Percentiles rank a stretch among this genome's conserved stretches.
Evolutionary conservation across 1,140 invertebrate species (phyloP).

Genomic region (Halyomorpha halys): DNA sequence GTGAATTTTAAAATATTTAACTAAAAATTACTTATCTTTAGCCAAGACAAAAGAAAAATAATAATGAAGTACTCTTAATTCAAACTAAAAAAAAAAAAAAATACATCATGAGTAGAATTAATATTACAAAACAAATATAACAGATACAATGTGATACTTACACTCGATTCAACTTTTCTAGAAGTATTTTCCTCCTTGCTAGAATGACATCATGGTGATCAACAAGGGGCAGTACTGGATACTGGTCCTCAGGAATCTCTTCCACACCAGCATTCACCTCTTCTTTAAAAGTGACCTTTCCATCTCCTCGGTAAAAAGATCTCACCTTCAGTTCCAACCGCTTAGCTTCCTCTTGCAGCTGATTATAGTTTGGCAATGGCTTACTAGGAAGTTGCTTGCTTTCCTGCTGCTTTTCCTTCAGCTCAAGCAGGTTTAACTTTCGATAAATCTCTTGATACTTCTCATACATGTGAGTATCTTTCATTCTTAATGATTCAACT

Average conservation of each 20-base stretch:
- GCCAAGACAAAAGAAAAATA: no score
- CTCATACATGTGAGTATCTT: conserved; percentile 1
- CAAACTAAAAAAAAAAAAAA: no score
- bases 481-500: neutral
- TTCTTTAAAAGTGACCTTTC: conserved; percentile 4
- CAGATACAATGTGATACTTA: neutral
- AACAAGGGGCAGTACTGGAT: conserved; percentile 18
- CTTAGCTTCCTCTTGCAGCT: conserved; percentile 10
- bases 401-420: neutral
- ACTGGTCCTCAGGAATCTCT: conserved; percentile 1
- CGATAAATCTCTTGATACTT: conserved; percentile 10
- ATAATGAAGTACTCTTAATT: no score
- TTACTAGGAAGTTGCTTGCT: conserved; percentile 8
- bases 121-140: no score
- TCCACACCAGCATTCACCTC: neutral
- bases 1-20: no score
- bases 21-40: no score
- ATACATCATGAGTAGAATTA: no score
- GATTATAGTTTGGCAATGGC: conserved; percentile 10
- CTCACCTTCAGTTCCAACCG: conserved; percentile 18
- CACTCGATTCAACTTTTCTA: conserved; percentile 17
- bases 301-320: conserved; percentile 21
- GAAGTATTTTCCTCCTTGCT: conserved; percentile 20
- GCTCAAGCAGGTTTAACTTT: conserved; percentile 11
- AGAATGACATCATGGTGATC: conserved; percentile 3